These are phyloP conservation scores for Latrodectus elegans DNA, from an alignment of 2,888 invertebrate genomes.

Conservation along the genomic window DNA sequence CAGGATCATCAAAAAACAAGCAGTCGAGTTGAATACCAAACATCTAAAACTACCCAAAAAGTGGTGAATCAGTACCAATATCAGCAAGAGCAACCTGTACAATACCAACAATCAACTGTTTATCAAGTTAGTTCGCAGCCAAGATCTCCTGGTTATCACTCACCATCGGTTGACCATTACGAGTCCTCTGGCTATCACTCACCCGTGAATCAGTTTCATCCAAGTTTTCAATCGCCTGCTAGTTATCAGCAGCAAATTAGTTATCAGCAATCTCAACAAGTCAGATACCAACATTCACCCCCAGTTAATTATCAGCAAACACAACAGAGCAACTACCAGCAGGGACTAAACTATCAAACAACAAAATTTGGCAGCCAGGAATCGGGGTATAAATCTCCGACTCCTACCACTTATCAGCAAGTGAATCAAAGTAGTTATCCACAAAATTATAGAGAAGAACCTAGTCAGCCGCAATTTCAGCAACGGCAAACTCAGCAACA, in stretches of 20 bases:
- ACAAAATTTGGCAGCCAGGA: neutral
- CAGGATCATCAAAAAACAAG: constrained; percentile 38
- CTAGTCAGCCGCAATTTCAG: neutral
- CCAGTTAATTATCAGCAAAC: constrained; percentile 12
- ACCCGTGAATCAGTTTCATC: constrained; percentile 19
- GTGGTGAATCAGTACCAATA: constrained; percentile 46
- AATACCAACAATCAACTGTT: constrained; percentile 42
- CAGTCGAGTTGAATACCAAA: constrained; percentile 47
- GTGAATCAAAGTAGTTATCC: constrained; percentile 45
- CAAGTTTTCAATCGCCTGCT: constrained; percentile 1
- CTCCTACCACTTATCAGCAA: constrained; percentile 23
- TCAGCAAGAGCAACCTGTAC: constrained; percentile 49
- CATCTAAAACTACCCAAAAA: constrained; percentile 48
- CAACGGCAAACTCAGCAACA: neutral
- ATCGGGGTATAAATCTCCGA: constrained; percentile 30
- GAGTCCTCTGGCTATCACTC: constrained; percentile 7
- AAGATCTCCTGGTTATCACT: constrained; percentile 47
- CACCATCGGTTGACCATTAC: constrained; percentile 14
- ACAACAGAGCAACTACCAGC: constrained; percentile 16
- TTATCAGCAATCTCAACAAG: constrained; percentile 9
- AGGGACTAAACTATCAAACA: neutral
- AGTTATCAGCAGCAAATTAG: constrained; percentile 4
- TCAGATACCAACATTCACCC: constrained; percentile 1
- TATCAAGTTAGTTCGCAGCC: constrained; percentile 38
- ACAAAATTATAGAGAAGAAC: neutral